Evolutionary conservation across 2,888 invertebrate genomes (phyloP), one percentile per base, ranked within the genome.

Genomic region (Oxyscelio sp.): DNA sequence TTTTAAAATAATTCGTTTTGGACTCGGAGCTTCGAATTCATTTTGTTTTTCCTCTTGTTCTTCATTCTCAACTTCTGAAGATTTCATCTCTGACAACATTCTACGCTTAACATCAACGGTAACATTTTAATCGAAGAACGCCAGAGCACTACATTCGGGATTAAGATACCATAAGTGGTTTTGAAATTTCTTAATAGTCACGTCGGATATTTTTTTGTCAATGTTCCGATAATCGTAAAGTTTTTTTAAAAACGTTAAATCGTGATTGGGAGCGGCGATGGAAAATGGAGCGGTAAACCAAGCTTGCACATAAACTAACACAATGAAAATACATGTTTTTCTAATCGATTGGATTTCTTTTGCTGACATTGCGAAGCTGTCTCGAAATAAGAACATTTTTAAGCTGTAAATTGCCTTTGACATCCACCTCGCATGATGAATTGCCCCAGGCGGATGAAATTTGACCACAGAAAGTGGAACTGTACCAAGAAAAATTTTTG

Each of bases 381-480:
- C 17, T 17, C 61, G 81, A 71, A 90, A 89, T 38, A 90, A 45
- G 61, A 66, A 90, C 9, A 90, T 90, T 83, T 90, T 91, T n/a
- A 74, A 56, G 17, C 59, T 73, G 68, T 89, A 90, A 66, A 89
- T 88, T 9, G 83, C 87, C 80, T 88, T 88, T 21, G 85, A 40
- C 88, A 90, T 90, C 87, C 89, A 90, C 9, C 88, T 45, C 13
- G 89, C 89, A 80, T 89, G 88, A 65, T 87, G 88, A 56, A 83
- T 65, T 17, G 74, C 74, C 31, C 74, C 65, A 21, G 65, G 74
- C 65, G 24, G 63, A 5, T 56, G 43, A 45, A 74, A 74, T 4
- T 40, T 43, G 34, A 56, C 54, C n/a, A n/a, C n/a, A 38, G 56
- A 38, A 54, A 15, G 34, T 15, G 56, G 58, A 65, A 56, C 48